phyloP scores from a whole-genome alignment of 2,888 invertebrate species.

The Tetheella fluctuosa region DNA sequence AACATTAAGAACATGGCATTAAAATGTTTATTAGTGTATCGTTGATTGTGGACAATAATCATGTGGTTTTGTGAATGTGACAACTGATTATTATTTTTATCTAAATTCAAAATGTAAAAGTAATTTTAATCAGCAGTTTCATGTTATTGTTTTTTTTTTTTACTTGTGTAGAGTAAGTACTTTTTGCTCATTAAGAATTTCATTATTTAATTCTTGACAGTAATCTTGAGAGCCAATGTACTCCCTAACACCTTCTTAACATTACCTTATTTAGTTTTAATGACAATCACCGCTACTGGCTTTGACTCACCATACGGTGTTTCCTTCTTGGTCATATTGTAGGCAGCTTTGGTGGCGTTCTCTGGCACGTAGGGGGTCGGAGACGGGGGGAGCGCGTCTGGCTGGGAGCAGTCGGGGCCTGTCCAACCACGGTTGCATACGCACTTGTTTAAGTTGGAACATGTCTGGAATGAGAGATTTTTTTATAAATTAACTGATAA shows the following conservation, averaged over 20 bases:
- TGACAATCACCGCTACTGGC: constrained; percentile 43
- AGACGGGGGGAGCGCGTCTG: constrained; percentile 87
- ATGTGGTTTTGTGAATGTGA: no score
- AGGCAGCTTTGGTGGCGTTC: constrained; percentile 81
- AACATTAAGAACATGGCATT: constrained; percentile 60
- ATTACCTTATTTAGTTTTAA: neutral
- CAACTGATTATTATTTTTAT: no score
- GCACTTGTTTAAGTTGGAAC: constrained; percentile 96
- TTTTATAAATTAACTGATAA: no score
- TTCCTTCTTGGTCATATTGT: constrained; percentile 93
- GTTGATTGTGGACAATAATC: neutral
- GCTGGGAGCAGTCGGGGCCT: constrained; percentile 93
- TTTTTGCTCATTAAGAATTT: no score
- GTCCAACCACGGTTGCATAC: constrained; percentile 95
- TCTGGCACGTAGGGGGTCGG: constrained; percentile 84
- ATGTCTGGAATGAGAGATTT: constrained; percentile 91
- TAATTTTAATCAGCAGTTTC: no score
- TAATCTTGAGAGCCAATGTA: neutral
- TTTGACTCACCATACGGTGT: constrained; percentile 95
- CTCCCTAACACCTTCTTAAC: no score
- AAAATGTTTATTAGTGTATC: constrained; percentile 29
- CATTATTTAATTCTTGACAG: no score
- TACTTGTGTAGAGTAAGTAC: no score
- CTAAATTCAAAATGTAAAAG: neutral
- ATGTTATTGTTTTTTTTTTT: no score